Base-by-base conservation (phyloP, 2,888 invertebrate genomes). In the Plemyria rubiginata region DNA sequence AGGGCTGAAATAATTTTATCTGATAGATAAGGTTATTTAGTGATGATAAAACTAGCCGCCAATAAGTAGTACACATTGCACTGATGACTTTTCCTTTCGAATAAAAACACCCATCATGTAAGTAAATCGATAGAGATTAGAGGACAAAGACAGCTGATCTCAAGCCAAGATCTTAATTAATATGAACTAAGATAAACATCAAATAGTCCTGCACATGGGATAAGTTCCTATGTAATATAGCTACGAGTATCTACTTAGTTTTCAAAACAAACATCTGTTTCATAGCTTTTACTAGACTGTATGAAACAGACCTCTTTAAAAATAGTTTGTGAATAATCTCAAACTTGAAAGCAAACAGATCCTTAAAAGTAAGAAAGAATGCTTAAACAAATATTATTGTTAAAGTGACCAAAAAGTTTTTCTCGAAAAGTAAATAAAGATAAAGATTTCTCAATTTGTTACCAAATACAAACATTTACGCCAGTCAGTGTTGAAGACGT, bases 401-500 rank as follows among this genome's bases (percentile, higher is more conserved):
- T 69, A 29, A 62, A 70, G 60, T 69, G 66, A 70, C 68, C 68
- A 55, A 63, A 68, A 70, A 60, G 62, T 72, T 80, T 80, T 75
- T 68, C 72, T 73, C 66, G 60, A 65, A 74, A 61, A 54, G 78
- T 81, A 82, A 80, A 81, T 76, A 77, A 59, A 73, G 76, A 77
- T 79, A 79, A 78, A 72, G 75, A 78, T 81, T 81, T 84, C 81
- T 80, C 79, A 84, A 82, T 82, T 84, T 79, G 80, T 80, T 80
- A 75, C 72, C 60, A 74, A 81, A 75, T 62, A 78, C 76, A 80
- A 80, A 82, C 80, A 81, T 75, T 70, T 70, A 71, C 54, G 74
- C 75, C 81, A 81, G 82, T 77, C 81, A 79, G 80, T 76, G 83
- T 77, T 73, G 77, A 84, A 84, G 84, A 85, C 75, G 84, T 85